Conservation (phyloP, 2,888 invertebrate species). For the Hirtodrosophila confusa region DNA sequence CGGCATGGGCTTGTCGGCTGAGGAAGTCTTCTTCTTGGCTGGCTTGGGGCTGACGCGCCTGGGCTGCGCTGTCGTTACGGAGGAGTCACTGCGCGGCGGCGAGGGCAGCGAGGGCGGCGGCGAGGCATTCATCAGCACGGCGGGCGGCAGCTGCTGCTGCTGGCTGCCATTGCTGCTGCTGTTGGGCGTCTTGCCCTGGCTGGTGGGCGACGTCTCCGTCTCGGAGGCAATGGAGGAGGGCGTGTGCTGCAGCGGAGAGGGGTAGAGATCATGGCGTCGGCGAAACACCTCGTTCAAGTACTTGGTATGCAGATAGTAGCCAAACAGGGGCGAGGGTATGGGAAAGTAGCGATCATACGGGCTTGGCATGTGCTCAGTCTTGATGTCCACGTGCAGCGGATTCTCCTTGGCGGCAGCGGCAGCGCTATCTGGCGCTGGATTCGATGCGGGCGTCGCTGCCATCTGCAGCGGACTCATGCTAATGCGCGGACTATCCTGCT, state of each 20-base stretch:
- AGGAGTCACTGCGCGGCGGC: conserved; percentile 81
- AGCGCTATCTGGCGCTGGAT: conserved; percentile 26
- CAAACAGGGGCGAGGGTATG: conserved; percentile 85
- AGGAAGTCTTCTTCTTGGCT: conserved; percentile 53
- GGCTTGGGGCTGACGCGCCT: conserved; percentile 66
- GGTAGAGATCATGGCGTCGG: conserved; percentile 87
- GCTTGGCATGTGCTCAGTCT: conserved; percentile 83
- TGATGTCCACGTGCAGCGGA: conserved; percentile 83
- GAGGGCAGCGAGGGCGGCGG: conserved; percentile 78
- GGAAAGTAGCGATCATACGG: conserved; percentile 84
- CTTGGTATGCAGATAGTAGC: conserved; percentile 87
- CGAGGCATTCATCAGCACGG: conserved; percentile 59
- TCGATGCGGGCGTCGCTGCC: conserved; percentile 46
- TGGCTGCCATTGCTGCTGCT: conserved; percentile 34
- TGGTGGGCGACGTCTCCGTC: conserved; percentile 76
- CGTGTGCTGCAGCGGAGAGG: conserved; percentile 81
- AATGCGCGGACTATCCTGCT: conserved; percentile 81
- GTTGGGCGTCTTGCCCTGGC: conserved; percentile 48
- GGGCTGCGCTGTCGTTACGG: conserved; percentile 57
- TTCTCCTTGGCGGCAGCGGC: conserved; percentile 71
- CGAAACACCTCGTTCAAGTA: conserved; percentile 87
- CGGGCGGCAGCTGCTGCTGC: conserved; percentile 50
- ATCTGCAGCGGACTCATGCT: conserved; percentile 83
- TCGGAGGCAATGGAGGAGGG: conserved; percentile 82
- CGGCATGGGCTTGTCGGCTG: conserved; percentile 77